Percentiles rank a stretch among this genome's conserved stretches.
These are phyloP conservation scores for Oriolus oriolus DNA, from an alignment of 2,113 vertebrate genomes.

Conservation along the genomic window DNA sequence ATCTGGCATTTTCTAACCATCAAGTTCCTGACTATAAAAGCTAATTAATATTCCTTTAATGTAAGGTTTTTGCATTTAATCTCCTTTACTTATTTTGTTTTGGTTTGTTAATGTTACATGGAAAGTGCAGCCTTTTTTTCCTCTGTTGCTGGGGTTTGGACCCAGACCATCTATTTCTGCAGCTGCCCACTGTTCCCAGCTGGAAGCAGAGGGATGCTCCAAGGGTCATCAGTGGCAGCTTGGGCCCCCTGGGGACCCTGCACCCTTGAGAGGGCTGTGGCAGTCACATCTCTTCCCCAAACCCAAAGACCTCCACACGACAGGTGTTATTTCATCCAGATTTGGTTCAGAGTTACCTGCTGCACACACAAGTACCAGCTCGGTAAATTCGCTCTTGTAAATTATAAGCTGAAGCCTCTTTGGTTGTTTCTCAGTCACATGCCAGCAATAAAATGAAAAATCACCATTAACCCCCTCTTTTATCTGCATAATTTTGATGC, in stretches of 20 bases:
- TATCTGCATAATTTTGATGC: slow-evolving; percentile 69
- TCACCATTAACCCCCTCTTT: slow-evolving; percentile 51
- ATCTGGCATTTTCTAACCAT: not conserved
- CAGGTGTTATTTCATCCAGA: slow-evolving; percentile 44
- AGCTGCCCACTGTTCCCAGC: not conserved
- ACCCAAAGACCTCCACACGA: not conserved
- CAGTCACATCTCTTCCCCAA: not conserved
- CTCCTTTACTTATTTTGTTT: not conserved
- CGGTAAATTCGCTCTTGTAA: slow-evolving; percentile 38
- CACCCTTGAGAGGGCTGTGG: not conserved
- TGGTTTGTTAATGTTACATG: not conserved
- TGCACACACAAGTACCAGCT: slow-evolving; percentile 51
- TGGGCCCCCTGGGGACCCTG: not conserved
- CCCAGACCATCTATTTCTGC: not conserved
- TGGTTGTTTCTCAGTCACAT: slow-evolving; percentile 48
- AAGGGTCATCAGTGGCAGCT: fast-evolving
- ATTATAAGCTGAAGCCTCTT: slow-evolving; percentile 42
- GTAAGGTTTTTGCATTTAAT: not conserved
- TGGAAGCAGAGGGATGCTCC: not conserved
- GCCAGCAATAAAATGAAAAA: slow-evolving; percentile 62
- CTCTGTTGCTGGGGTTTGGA: not conserved
- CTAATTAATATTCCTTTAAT: not conserved
- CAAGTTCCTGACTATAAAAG: not conserved
- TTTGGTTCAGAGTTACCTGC: slow-evolving; percentile 60
- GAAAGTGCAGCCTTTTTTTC: not conserved